Evolutionary conservation across 2,113 vertebrate genomes (phyloP).

Genomic region (Tetraodon nigroviridis): DNA sequence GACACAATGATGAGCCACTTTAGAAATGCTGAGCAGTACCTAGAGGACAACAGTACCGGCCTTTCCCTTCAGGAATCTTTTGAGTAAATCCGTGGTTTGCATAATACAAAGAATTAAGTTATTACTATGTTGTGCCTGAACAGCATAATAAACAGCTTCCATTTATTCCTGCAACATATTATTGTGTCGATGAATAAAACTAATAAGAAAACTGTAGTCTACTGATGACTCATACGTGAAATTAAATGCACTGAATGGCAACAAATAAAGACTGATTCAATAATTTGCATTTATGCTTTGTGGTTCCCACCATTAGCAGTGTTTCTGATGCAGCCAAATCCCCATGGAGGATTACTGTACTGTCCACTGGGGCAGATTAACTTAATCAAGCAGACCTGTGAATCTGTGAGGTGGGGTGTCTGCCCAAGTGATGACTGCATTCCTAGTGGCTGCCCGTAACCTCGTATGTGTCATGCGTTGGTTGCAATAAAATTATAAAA

Average conservation of each 20-base stretch:
- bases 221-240: conserved; percentile 50
- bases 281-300: conserved; percentile 33
- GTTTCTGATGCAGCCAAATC: conserved; percentile 72
- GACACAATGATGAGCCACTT: conserved; percentile 48
- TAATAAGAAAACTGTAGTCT: conserved; percentile 1
- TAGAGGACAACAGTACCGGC: conserved; percentile 19
- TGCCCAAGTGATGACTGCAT: conserved; percentile 24
- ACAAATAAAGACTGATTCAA: conserved; percentile 33
- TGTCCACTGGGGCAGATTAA: conserved; percentile 61
- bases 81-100: conserved; percentile 1
- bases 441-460: conserved; percentile 5
- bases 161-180: not conserved
- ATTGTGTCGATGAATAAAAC: not conserved
- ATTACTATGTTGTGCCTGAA: not conserved
- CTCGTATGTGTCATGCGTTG: not conserved
- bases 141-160: not conserved
- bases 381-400: conserved; percentile 63
- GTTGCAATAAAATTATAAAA: no score
- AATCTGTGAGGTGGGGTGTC: conserved; percentile 43
- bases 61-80: conserved; percentile 10
- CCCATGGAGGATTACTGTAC: conserved; percentile 79
- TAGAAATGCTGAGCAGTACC: conserved; percentile 32
- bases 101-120: not conserved
- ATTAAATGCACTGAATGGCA: conserved; percentile 7
- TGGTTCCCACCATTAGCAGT: conserved; percentile 29